Evolutionary conservation across 1,140 invertebrate species (phyloP).

Genomic region (Penaeus japonicus): DNA sequence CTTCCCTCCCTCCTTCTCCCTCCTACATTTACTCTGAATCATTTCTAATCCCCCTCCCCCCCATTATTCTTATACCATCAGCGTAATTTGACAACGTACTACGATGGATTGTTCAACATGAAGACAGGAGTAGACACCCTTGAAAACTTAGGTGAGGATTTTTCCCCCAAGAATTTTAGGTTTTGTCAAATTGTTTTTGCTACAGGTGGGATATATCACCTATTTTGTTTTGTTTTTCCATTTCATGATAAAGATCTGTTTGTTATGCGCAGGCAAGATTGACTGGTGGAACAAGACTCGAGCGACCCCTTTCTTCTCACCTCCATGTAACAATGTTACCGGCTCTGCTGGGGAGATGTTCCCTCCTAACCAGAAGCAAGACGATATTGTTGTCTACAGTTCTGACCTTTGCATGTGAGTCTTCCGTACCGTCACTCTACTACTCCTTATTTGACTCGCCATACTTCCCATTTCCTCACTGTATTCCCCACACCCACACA

Average conservation of each 20-base stretch:
- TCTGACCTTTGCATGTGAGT: slow-evolving; percentile 62
- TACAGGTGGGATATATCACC: too few relatives aligned
- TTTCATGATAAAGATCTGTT: too few relatives aligned
- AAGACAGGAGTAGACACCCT: slow-evolving; percentile 69
- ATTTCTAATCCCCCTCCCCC: too few relatives aligned
- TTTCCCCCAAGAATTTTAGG: too few relatives aligned
- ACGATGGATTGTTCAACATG: slow-evolving; percentile 80
- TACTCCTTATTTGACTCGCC: too few relatives aligned
- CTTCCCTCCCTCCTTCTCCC: too few relatives aligned
- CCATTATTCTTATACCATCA: not conserved
- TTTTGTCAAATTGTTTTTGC: too few relatives aligned
- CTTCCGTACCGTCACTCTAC: too few relatives aligned
- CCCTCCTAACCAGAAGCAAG: slow-evolving; percentile 68
- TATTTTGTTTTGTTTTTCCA: too few relatives aligned
- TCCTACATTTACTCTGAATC: too few relatives aligned
- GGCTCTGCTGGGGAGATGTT: slow-evolving; percentile 81
- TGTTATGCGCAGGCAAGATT: slow-evolving; percentile 67
- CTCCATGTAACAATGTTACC: slow-evolving; percentile 60
- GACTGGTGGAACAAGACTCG: slow-evolving; percentile 75
- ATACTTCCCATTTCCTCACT: too few relatives aligned
- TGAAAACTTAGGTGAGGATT: slow-evolving; percentile 21
- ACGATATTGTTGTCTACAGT: slow-evolving; percentile 61
- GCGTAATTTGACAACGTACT: slow-evolving; percentile 75
- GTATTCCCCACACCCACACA: too few relatives aligned
- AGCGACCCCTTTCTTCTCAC: slow-evolving; percentile 62